phyloP scores from a whole-genome alignment of 1,140 invertebrate species.

The Diorhabda carinulata region DNA sequence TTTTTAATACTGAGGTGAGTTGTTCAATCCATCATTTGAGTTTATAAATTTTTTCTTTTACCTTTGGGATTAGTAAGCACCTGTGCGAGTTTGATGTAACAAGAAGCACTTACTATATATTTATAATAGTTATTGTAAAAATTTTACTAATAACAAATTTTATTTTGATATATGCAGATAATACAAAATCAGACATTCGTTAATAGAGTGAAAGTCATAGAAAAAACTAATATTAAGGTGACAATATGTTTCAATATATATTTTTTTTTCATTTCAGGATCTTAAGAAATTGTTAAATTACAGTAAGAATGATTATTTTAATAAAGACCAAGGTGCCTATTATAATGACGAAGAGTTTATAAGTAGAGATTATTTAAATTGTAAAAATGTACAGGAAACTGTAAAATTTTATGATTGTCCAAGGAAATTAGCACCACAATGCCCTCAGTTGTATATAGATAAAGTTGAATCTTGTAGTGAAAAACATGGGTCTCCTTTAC shows the following conservation, averaged over 20 bases:
- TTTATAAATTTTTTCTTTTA: slow-evolving; percentile 4
- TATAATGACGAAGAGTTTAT: neutral
- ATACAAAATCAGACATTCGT: too few species aligned
- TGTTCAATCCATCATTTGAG: neutral
- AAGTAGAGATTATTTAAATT: slow-evolving; percentile 34
- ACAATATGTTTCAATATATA: too few species aligned
- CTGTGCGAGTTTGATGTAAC: too few species aligned
- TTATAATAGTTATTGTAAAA: neutral
- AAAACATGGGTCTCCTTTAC: slow-evolving; percentile 47
- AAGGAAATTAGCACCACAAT: slow-evolving; percentile 40
- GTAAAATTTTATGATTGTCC: slow-evolving; percentile 56
- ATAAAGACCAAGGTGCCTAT: neutral
- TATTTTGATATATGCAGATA: neutral
- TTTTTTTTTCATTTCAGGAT: slow-evolving; percentile 28
- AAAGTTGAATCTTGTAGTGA: neutral
- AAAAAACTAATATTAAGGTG: too few species aligned
- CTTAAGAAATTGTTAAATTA: slow-evolving; percentile 35
- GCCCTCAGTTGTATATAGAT: neutral
- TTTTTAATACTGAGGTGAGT: slow-evolving; percentile 34
- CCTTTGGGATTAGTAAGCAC: neutral
- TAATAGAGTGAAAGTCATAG: too few species aligned
- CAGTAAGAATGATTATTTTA: slow-evolving; percentile 29
- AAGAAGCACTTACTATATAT: too few species aligned
- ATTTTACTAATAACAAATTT: slow-evolving; percentile 5
- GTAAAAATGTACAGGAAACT: slow-evolving; percentile 40